These are phyloP conservation scores for Heliconius melpomene DNA, from an alignment of 1,140 invertebrate species.

Conservation along the genomic window DNA sequence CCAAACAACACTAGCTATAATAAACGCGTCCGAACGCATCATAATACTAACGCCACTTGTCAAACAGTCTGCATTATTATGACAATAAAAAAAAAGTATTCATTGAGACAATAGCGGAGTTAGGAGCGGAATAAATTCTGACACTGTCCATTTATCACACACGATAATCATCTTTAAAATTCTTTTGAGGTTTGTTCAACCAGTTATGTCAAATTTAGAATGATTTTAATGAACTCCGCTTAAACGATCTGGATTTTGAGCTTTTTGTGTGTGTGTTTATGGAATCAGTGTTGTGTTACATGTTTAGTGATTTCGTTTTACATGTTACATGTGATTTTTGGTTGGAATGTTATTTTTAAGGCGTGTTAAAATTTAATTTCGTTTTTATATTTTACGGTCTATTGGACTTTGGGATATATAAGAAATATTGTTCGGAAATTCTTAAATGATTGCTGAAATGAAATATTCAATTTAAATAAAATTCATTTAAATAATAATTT, in stretches of 20 bases:
- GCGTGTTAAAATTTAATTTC: background rate
- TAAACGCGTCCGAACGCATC: conserved; percentile 47
- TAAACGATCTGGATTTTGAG: conserved; percentile 26
- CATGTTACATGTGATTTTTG: background rate
- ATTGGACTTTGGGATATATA: too few species aligned
- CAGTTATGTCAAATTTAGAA: conserved; percentile 56
- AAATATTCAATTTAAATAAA: too few species aligned
- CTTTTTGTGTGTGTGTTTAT: conserved; percentile 3
- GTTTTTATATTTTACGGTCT: background rate
- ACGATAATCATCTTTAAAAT: conserved; percentile 75
- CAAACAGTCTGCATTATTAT: conserved; percentile 72
- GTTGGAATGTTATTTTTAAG: background rate
- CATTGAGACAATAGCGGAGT: conserved; percentile 79
- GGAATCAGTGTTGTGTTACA: conserved; percentile 2
- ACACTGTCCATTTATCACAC: conserved; percentile 75
- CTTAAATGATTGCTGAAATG: too few species aligned
- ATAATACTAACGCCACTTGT: conserved; percentile 74
- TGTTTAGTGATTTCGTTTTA: background rate
- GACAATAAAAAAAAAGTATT: conserved; percentile 76
- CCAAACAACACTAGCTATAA: conserved; percentile 61
- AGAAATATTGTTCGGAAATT: too few species aligned
- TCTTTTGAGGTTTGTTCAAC: conserved; percentile 65
- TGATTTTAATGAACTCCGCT: conserved; percentile 35
- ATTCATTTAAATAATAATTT: too few species aligned
- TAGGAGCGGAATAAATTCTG: conserved; percentile 75